Evolutionary conservation across 2,888 invertebrate species (phyloP).

Genomic region (Teleogryllus oceanicus): DNA sequence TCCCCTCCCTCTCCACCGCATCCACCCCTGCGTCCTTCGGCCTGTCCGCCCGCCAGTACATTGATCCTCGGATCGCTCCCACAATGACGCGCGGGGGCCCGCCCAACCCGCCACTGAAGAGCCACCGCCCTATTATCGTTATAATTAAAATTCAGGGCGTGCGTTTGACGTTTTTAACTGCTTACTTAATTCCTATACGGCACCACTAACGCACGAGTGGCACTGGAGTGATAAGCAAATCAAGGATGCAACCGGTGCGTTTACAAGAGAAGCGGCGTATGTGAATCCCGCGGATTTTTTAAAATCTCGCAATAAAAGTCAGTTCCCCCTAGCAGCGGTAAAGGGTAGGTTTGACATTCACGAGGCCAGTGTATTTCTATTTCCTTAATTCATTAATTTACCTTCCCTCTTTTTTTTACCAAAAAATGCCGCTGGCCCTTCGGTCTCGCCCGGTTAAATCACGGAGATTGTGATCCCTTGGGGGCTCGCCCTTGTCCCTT

Average conservation of each 20-base stretch:
- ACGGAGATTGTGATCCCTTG: slow-evolving; percentile 18
- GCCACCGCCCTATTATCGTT: neutral
- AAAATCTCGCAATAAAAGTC: neutral
- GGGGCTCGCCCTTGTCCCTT: neutral
- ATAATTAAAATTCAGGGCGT: neutral
- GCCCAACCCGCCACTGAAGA: neutral
- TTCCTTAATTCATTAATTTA: slow-evolving; percentile 10
- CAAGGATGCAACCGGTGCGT: neutral
- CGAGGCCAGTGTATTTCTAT: neutral
- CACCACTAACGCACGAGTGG: neutral
- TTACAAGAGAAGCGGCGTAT: neutral
- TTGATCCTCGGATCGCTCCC: neutral
- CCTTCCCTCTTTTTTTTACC: neutral
- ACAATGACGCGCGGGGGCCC: neutral
- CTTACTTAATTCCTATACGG: neutral
- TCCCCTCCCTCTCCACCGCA: too few relatives aligned
- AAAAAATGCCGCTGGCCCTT: neutral
- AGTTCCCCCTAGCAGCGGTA: neutral
- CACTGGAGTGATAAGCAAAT: neutral
- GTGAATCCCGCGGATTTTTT: neutral
- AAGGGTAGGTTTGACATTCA: neutral
- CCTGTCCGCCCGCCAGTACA: neutral
- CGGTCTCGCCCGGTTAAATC: neutral
- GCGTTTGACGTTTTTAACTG: slow-evolving; percentile 4
- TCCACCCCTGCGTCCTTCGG: neutral